A percentile compares a stretch with the other conserved stretches of the same genome.
These are phyloP conservation scores for Tetraneura akinire DNA, from an alignment of 1,140 invertebrate genomes.

Conservation along the genomic window DNA sequence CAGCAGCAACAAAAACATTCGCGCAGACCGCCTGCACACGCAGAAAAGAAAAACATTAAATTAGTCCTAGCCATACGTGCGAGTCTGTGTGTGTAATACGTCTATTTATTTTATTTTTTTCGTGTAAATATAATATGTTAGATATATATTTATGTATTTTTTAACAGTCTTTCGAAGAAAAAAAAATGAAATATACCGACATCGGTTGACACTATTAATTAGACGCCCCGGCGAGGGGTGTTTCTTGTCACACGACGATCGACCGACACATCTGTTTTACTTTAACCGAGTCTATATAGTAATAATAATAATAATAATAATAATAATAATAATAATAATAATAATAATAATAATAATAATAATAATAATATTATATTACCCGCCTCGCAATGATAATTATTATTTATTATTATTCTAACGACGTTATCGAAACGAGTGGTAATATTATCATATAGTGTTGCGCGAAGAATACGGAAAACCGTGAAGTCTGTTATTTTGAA, in stretches of 20 bases:
- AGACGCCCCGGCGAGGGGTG: constrained; percentile 30
- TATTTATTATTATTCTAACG: no score
- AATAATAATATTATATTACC: not conserved
- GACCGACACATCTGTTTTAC: constrained; percentile 33
- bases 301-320: constrained; percentile 8
- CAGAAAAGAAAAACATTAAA: not conserved
- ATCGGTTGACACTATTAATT: constrained; percentile 44
- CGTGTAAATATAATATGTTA: no score
- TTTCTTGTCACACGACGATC: constrained; percentile 27
- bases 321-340: no score
- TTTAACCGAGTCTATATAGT: not conserved
- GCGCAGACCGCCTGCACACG: not conserved
- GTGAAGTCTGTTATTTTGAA: no score
- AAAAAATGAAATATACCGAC: constrained; percentile 12
- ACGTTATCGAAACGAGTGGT: no score
- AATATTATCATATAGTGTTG: no score
- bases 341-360: no score
- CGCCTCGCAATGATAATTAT: no score
- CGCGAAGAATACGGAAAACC: no score
- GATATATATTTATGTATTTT: not conserved
- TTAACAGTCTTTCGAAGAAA: constrained; percentile 18
- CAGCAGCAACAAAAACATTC: not conserved
- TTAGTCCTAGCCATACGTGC: not conserved
- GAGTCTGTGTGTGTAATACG: not conserved
- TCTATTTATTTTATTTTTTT: constrained; percentile 5